Base-by-base conservation (phyloP, 2,797 vertebrate genomes). In the Glyptemys insculpta region DNA sequence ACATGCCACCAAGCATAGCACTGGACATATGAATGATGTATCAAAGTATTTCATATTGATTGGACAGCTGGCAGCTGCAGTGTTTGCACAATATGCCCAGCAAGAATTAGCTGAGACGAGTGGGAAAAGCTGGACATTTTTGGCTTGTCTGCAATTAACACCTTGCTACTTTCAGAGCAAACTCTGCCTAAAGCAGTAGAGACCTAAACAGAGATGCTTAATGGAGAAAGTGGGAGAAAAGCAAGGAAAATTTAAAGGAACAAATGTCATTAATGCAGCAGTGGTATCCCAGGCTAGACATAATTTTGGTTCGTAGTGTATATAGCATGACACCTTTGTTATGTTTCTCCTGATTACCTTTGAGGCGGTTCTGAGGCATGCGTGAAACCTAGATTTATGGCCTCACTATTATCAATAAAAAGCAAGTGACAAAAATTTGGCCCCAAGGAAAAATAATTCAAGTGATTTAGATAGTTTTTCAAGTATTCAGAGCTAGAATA, bases 1-100 rank as follows among this genome's bases (percentile, higher is more conserved):
- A 21, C 79, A 91, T 85, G 91, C 72, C 93, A 87, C 92, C 68
- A 49, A 91, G 47, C 21, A 23, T 25, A 80, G 89, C 95, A 94
- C 44, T 91, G 84, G 92, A 90, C 89, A 94, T 74, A 52, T 89
- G 81, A 92, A 82, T 86, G 78, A 97, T 92, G 81, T 2, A 90
- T 85, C 44, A 76, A 89, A 81, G 37, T 12, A 31, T 89, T 92
- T 92, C 81, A 85, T 85, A 85, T 86, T 95, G 92, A 92, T 86
- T 86, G 83, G 87, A 85, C 81, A 94, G 34, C 68, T 85, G 76
- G 16, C 44, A 94, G 88, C 89, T 83, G 72, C 54, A 90, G 56
- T 53, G 76, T 97, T 97, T 94, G 79, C 90, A 79, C 91, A 86
- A 15, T 86, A 65, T 92, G 41, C n/a, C 41, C 68, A 14, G 47